A percentile compares a stretch with the other conserved stretches of the same genome.
Conservation (phyloP, 2,113 vertebrate genomes). For the Spilogale gracilis region DNA sequence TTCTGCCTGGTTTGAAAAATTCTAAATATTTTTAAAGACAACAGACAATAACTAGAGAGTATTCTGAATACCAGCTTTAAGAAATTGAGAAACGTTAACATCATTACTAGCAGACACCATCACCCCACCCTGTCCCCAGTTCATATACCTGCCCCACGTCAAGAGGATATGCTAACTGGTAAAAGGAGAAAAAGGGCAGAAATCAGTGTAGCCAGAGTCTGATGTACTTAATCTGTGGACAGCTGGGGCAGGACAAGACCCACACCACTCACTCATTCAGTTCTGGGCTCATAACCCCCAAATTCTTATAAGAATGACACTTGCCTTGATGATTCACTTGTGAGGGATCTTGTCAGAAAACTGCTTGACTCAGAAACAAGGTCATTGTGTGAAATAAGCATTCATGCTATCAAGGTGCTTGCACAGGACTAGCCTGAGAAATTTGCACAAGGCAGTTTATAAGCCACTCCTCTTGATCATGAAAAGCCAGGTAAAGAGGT, state of each 20-base stretch:
- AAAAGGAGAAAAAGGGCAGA: not conserved
- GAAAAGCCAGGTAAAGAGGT: not conserved
- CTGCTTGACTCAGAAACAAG: not conserved
- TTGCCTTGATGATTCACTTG: not conserved
- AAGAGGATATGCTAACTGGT: not conserved
- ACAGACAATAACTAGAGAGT: not conserved
- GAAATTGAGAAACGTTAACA: not conserved
- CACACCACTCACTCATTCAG: not conserved
- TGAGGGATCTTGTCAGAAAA: not conserved
- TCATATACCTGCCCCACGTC: not conserved
- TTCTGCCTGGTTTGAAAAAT: not conserved
- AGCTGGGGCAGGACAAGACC: not conserved
- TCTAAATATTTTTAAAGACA: constrained; percentile 34
- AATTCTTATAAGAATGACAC: not conserved
- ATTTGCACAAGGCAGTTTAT: not conserved
- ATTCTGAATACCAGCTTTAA: not conserved
- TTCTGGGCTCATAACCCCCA: not conserved
- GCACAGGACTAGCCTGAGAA: not conserved
- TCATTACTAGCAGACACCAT: not conserved
- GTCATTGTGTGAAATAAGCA: not conserved
- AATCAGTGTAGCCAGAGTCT: not conserved
- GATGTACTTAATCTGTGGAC: not conserved
- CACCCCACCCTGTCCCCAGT: no score
- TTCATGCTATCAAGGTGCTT: not conserved
- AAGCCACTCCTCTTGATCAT: not conserved